A percentile compares a stretch with the other conserved stretches of the same genome.
These are phyloP conservation scores for Strix aluco DNA, from an alignment of 2,113 vertebrate species.

Conservation along the genomic window DNA sequence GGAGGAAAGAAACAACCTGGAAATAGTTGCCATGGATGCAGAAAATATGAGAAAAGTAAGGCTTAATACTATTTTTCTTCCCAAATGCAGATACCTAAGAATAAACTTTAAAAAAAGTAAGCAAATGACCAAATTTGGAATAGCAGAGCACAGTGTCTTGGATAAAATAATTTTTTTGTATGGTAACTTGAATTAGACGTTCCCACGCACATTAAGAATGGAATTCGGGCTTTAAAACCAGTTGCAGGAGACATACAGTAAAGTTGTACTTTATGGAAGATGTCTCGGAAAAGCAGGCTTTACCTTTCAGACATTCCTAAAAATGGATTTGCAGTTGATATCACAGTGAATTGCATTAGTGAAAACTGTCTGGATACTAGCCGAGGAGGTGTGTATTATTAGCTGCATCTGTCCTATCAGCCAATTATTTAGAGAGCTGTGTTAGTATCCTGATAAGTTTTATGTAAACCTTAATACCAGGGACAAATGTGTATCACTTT, in stretches of 20 bases:
- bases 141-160: background rate
- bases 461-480: background rate
- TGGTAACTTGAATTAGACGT: background rate
- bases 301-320: background rate
- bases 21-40: constrained; percentile 75
- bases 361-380: background rate
- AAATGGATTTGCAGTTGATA: background rate
- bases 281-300: background rate
- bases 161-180: background rate
- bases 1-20: constrained; percentile 78
- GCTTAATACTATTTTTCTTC: background rate
- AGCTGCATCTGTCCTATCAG: background rate
- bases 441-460: background rate
- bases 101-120: background rate
- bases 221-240: background rate
- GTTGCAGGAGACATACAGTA: background rate
- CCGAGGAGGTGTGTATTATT: fast-evolving
- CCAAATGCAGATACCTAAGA: background rate
- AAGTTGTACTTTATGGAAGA: background rate
- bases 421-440: background rate
- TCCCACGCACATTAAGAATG: background rate
- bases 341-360: background rate
- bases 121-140: background rate
- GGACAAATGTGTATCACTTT: background rate
- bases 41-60: constrained; percentile 81